Conservation (phyloP, 2,797 vertebrate species). For the Megaceryle alcyon region DNA sequence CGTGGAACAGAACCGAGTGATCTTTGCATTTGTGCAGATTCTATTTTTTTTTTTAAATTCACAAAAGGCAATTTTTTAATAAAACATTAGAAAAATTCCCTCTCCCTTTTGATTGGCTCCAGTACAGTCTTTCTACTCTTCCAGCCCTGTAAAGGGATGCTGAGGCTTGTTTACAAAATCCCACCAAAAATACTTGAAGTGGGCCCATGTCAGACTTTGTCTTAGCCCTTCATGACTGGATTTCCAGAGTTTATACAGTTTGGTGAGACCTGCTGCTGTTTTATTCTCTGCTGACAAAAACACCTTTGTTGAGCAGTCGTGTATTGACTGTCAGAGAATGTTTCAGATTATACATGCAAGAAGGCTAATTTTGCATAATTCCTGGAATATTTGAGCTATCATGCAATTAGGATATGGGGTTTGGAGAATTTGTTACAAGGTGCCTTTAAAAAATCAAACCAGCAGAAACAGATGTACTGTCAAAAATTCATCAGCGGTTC, state of each 20-base stretch:
- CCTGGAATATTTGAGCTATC: not conserved
- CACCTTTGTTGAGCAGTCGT: not conserved
- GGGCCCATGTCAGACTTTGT: not conserved
- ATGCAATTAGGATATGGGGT: not conserved
- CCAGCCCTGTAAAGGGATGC: not conserved
- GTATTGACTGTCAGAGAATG: not conserved
- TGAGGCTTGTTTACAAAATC: not conserved
- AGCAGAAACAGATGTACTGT: not conserved
- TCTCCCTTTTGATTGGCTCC: not conserved
- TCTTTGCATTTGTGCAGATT: too few species aligned
- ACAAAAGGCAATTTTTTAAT: not conserved
- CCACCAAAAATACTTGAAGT: not conserved
- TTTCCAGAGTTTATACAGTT: not conserved
- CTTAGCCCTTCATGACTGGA: not conserved
- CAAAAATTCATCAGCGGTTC: slow-evolving; percentile 36
- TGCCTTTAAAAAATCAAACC: not conserved
- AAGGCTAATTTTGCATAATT: not conserved
- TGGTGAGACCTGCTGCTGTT: not conserved
- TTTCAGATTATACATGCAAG: not conserved
- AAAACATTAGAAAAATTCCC: not conserved
- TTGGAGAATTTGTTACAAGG: not conserved
- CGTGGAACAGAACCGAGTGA: not conserved
- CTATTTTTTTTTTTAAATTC: too few species aligned
- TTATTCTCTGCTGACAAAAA: not conserved
- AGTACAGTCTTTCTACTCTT: not conserved